phyloP scores from a whole-genome alignment of 1,140 invertebrate species.

The Eriocheir sinensis region DNA sequence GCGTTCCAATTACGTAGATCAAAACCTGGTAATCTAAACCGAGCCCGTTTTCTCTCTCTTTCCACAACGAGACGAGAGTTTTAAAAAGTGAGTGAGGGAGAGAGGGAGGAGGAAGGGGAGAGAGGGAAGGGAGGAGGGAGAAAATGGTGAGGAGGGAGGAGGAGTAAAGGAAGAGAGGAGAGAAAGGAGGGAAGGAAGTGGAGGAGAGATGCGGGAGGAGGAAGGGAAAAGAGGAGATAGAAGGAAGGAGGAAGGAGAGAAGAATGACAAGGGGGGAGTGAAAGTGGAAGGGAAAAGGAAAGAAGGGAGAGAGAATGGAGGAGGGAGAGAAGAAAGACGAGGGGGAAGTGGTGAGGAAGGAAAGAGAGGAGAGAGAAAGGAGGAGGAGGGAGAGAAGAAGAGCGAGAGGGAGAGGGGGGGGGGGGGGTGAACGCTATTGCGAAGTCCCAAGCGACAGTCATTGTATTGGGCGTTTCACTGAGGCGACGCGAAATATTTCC shows the following conservation, averaged over 20 bases:
- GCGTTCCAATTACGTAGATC: not conserved
- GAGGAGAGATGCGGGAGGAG: not conserved
- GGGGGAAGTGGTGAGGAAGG: not conserved
- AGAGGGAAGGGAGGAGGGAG: too few species aligned
- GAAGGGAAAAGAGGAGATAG: not conserved
- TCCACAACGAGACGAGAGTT: not conserved
- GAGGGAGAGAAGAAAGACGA: not conserved
- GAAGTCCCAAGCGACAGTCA: too few species aligned
- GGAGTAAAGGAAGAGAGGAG: too few species aligned
- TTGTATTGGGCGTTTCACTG: too few species aligned
- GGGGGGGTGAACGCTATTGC: constrained; percentile 26
- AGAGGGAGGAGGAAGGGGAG: not conserved
- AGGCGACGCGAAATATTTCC: too few species aligned
- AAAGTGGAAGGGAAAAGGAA: not conserved
- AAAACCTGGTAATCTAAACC: not conserved
- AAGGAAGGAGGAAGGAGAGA: not conserved
- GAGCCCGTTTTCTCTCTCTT: not conserved
- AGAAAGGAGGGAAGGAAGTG: too few species aligned
- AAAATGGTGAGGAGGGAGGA: too few species aligned
- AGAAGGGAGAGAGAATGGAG: not conserved
- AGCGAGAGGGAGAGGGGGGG: not conserved
- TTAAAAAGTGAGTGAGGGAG: not conserved
- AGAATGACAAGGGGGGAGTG: not conserved
- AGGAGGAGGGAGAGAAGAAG: constrained; percentile 27
- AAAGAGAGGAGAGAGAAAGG: not conserved